Evolutionary conservation across 2,113 vertebrate genomes (phyloP).

Genomic region (Ochotona curzoniae): DNA sequence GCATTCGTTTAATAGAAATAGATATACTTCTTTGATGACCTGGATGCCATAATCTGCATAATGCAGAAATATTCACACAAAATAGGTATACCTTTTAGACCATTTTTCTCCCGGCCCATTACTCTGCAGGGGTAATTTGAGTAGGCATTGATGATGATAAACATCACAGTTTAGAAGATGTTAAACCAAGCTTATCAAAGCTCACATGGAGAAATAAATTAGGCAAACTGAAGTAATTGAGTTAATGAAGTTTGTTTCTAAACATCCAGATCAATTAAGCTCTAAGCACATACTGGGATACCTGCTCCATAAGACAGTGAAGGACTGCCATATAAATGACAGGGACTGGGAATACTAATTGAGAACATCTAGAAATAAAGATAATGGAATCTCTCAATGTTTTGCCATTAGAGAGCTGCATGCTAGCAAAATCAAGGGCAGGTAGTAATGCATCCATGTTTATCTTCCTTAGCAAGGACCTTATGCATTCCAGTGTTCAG

Average conservation of each 20-base stretch:
- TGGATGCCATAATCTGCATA: not conserved
- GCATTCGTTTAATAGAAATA: not conserved
- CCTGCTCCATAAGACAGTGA: not conserved
- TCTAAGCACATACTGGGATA: conserved; percentile 48
- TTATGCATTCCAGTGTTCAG: not conserved
- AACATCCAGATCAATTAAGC: conserved; percentile 79
- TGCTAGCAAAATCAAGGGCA: not conserved
- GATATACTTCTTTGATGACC: not conserved
- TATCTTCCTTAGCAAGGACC: not conserved
- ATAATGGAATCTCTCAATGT: not conserved
- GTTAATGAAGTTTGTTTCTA: conserved; percentile 78
- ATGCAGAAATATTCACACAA: conserved; percentile 16
- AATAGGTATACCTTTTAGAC: conserved; percentile 39
- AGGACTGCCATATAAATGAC: not conserved
- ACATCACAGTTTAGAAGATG: conserved; percentile 70
- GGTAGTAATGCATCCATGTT: accelerated
- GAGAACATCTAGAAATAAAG: not conserved
- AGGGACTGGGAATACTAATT: not conserved
- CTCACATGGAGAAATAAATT: conserved; percentile 76
- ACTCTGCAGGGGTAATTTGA: conserved; percentile 63
- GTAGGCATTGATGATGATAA: conserved; percentile 72
- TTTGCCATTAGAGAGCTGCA: not conserved
- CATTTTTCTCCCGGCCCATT: conserved; percentile 57
- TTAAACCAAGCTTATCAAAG: conserved; percentile 75
- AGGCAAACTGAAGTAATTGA: conserved; percentile 73